A percentile compares a stretch with the other conserved stretches of the same genome.
Evolutionary conservation across 2,113 vertebrate species (phyloP).

Genomic region (Heterotilapia buettikoferi): DNA sequence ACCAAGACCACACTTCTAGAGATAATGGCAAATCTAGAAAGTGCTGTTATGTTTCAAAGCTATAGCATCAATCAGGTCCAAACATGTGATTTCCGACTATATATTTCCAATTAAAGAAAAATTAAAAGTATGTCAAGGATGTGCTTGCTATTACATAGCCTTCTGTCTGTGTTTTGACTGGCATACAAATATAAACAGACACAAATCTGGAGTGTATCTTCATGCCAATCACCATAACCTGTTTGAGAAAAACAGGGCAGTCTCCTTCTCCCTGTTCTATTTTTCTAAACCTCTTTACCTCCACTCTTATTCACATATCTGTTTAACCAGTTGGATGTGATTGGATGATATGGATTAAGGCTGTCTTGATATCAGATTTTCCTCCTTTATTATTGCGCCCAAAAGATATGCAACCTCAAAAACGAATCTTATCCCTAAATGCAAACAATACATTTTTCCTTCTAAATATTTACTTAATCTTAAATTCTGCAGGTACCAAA

Average conservation of each 20-base stretch:
- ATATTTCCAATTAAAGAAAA: not conserved
- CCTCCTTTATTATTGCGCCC: not conserved
- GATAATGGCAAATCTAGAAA: not conserved
- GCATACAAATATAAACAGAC: not conserved
- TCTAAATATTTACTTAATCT: not conserved
- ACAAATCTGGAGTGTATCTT: not conserved
- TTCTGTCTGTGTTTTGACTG: not conserved
- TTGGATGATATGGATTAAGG: not conserved
- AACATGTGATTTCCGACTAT: not conserved
- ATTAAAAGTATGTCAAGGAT: not conserved
- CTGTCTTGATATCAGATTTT: not conserved
- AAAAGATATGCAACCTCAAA: not conserved
- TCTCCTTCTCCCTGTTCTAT: not conserved
- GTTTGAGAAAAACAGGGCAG: not conserved
- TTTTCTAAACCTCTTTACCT: not conserved
- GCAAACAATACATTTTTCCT: not conserved
- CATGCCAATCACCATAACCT: not conserved
- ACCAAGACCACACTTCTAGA: not conserved
- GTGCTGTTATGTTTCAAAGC: not conserved
- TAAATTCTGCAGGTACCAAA: constrained; percentile 84
- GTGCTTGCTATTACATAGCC: not conserved
- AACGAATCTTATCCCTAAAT: not conserved
- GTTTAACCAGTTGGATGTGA: not conserved
- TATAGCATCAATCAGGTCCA: not conserved
- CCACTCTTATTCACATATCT: not conserved